Evolutionary conservation across 2,888 invertebrate genomes (phyloP), one percentile per base, ranked within the genome.

Genomic region (Tiliacea citrago): DNA sequence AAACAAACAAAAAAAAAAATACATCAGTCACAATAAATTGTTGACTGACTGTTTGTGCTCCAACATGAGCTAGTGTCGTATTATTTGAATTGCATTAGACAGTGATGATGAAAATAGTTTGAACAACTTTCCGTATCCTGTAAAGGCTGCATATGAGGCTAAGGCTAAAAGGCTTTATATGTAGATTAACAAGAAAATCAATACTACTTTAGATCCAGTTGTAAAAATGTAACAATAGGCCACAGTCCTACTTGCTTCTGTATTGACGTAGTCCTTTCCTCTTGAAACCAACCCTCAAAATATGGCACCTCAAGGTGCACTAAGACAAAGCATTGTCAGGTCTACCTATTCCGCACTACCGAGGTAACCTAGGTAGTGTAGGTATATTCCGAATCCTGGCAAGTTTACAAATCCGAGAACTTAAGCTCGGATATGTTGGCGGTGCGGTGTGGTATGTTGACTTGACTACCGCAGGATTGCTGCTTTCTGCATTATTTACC

Each of bases 371-470:
- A 65, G 18, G 29, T 2, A 29, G 1, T 29, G 29, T 29, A 29
- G 29, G 39, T 53, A 55, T 55, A 55, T 47, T 68, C 21, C 45
- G n/a, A 69, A 82, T 61, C 42, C 75, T 68, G 60, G 67, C 72
- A 73, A 65, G 57, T 57, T 82, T 58, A 67, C 68, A 65, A 79
- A 73, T 68, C 42, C 16, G 29, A 61, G 45, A 58, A 68, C 67
- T 51, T 70, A 67, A 74, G 66, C 47, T 55, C 18, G 21, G 57
- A 53, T 63, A 69, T 51, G 60, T 35, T 67, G n/a, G 69, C 51
- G 8, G 70, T 42, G 35, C 35, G n/a, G 21, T 55, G 47, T 45
- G 49, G 51, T 63, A 53, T 67, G 67, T 57, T 2, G 39, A 63
- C 18, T 51, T 57, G 18, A 58, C 45, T 76, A 47, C 65, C 65